Base-by-base conservation (phyloP, 2,888 invertebrate genomes). In the Epinotia brunnichana region DNA sequence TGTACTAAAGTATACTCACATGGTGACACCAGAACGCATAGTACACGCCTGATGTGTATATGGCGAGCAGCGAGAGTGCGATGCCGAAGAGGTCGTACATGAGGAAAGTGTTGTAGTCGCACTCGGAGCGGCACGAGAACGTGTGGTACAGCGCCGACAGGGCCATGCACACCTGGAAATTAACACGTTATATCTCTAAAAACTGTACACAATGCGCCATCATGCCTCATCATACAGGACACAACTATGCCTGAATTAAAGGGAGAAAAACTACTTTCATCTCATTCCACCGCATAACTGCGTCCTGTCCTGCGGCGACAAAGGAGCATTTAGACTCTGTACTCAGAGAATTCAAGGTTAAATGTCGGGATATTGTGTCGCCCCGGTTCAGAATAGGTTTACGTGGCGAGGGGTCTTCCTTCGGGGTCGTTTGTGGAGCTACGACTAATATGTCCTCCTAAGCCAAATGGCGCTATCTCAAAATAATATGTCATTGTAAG, bases 21-120 rank as follows among this genome's bases (percentile, higher is more conserved):
- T 95, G 95, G 87, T 98, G 96, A 90, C 99, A 99, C 96, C 98
- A 98, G 90, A 98, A 99, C 13, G 98, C 98, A 87, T 98, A 98
- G 90, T 99, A 98, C 77, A 99, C 97, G 69, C 98, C 99, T 35
- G 98, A 98, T 76, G 98, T 96, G 90, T 99, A 99, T 85, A 99
- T 98, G 70, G 98, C 98, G 66, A 99, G 95, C 77, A 99, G 93
- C 48, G 98, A 98, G 66, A 98, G 93, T 15, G 98, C 97, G 76
- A 99, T 98, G 19, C 99, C 99, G 82, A 98, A 96, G 72, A 99
- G 94, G 86, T 99, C 99, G 83, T 97, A 97, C 79, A 97, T 96
- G 56, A 99, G 94, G 92, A 98, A 99, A 77, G 96, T 94, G 85
- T 96, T 95, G 89, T 97, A 97, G 79, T 97, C 97, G 79, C 95